phyloP scores from a whole-genome alignment of 1,140 invertebrate genomes.

The Trichomalopsis sarcophagae region DNA sequence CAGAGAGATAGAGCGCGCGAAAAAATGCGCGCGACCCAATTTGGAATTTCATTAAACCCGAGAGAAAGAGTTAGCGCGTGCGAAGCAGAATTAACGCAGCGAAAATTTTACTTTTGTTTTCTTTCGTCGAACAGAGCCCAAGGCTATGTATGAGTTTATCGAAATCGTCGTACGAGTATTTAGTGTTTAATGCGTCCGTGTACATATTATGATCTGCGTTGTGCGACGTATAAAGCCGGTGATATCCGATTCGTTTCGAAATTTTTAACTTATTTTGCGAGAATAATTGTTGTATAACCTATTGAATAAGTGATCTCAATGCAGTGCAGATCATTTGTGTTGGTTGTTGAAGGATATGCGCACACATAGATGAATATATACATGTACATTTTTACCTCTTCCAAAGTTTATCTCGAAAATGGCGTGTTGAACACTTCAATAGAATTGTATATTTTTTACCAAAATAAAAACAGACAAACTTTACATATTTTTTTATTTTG shows the following conservation, averaged over 20 bases:
- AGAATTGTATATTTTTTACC: neutral
- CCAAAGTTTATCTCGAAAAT: neutral
- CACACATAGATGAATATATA: neutral
- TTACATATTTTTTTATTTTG: neutral
- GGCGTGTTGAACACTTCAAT: neutral
- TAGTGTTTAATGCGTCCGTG: neutral
- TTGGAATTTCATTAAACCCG: conserved; percentile 7
- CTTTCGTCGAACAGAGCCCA: neutral
- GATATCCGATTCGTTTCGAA: neutral
- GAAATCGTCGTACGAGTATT: neutral
- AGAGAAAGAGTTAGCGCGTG: no score
- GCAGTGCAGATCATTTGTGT: neutral
- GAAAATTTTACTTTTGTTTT: neutral
- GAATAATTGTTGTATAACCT: neutral
- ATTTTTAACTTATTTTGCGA: neutral
- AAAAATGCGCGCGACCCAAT: conserved; percentile 2
- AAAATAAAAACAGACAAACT: neutral
- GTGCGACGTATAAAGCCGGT: neutral
- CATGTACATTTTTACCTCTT: conserved; percentile 1
- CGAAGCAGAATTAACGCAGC: neutral
- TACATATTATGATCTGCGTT: neutral
- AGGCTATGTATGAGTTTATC: neutral
- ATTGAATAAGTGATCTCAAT: neutral
- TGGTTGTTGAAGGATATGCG: neutral
- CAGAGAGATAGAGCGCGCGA: neutral